Evolutionary conservation across 2,797 vertebrate species (phyloP), one percentile per base, ranked within the genome.

Genomic region (Manis javanica): DNA sequence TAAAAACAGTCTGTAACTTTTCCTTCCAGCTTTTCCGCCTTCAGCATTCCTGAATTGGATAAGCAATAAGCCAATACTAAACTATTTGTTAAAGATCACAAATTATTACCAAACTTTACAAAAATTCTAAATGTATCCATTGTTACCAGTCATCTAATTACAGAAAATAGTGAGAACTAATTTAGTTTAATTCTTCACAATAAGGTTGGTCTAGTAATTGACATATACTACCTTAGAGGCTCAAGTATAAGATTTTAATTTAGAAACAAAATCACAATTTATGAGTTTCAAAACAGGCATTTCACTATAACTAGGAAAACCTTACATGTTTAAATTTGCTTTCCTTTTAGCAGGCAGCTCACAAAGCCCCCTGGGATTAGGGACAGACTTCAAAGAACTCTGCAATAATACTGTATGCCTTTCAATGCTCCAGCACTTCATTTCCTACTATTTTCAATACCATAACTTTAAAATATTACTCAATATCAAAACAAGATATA

Each of bases 191-290:
- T 96, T 97, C 74, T 95, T 93, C 97, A 96, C 64, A 57, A 82
- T 63, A 95, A 74, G 71, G 87, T 87, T 85, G 75, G 90, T 96
- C 88, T 95, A 96, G 71, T 88, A 89, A 93, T 3, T 82, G 75
- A 92, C 31, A 71, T 61, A 66, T 75, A 34, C 93, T 97, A 97
- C 93, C 57, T 85, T 61, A 95, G 92, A 96, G 97, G 97, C 85
- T 97, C 94, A 96, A 97, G 4, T 90, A 16, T 57, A 88, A 96
- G 42, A 95, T 87, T 97, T 96, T 86, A 97, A 97, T 95, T 74
- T 94, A 97, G 85, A 91, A 97, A 96, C 46, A 98, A 89, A 96
- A 97, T 97, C 97, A 96, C 96, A 93, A 87, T 89, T 87, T 97
- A 69, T 91, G 90, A 94, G 63, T 85, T 97, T 97, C 92, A 96